Evolutionary conservation across 2,888 invertebrate genomes (phyloP), one percentile per base, ranked within the genome.

Genomic region (Anarsia innoxiella): DNA sequence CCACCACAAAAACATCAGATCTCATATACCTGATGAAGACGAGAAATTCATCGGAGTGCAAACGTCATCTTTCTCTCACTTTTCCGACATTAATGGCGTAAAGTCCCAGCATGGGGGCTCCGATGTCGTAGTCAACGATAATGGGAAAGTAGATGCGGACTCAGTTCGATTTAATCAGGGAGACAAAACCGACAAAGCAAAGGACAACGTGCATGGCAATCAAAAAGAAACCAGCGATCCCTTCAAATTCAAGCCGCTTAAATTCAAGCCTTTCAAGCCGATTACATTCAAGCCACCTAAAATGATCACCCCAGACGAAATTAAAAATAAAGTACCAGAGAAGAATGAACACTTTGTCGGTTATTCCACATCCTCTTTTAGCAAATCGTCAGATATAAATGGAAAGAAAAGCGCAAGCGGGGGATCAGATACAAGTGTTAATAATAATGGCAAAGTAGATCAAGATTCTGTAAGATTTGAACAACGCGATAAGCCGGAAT

Each of bases 381-480:
- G 37, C 6, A 30, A 43, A 2, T 40, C 43, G 2, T 56, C 70
- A 0, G 77, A 86, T 43, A 61, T 86, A 23, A 85, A 90, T 56
- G 91, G 91, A 3, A 83, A 87, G 44, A 80, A 76, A 27, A 69
- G 68, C 13, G 73, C 68, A 31, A 76, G 72, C 31, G 88, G 89
- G 43, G 78, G 78, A 19, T 83, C 88, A 1, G 68, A 85, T 10
- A 87, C 88, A 1, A 80, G 87, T 1, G 67, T 89, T 3, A 90
- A 91, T 53, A 87, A 89, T 52, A 89, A 91, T 60, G 91, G 91
- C 41, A 88, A 88, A 58, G 59, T 89, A 9, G 12, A 50, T 3
- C 32, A 48, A 31, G 38, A 48, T 13, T 12, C 23, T 6, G 23
- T 32, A n/a, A n/a, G n/a, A n/a, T n/a, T n/a, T n/a, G n/a, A n/a